These are phyloP conservation scores for Drosophila birchii DNA, from an alignment of 2,888 invertebrate species.

Conservation along the genomic window DNA sequence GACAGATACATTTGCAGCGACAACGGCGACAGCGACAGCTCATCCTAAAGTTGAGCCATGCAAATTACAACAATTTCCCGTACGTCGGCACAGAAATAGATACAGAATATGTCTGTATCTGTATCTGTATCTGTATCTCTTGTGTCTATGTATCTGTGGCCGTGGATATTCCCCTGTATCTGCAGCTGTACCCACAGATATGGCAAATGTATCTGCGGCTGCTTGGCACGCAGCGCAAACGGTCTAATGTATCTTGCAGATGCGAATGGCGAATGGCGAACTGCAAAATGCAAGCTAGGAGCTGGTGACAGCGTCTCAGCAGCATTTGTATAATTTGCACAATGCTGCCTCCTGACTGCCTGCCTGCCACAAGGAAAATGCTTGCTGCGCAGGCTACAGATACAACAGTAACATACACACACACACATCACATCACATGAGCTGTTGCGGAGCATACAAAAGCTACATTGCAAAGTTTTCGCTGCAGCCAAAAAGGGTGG, in stretches of 20 bases:
- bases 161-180: constrained; percentile 27
- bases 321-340: constrained; percentile 66
- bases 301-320: constrained; percentile 50
- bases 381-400: constrained; percentile 66
- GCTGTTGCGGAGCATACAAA: constrained; percentile 30
- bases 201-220: constrained; percentile 22
- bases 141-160: constrained; percentile 21
- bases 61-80: constrained; percentile 74
- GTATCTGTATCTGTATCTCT: constrained; percentile 14
- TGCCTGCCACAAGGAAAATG: constrained; percentile 53
- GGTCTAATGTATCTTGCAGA: constrained; percentile 47
- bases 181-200: constrained; percentile 59
- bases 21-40: constrained; percentile 25
- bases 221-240: constrained; percentile 17
- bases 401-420: constrained; percentile 43
- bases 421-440: constrained; percentile 20
- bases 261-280: constrained; percentile 30
- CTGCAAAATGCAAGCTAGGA: constrained; percentile 1
- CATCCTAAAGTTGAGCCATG: constrained; percentile 53
- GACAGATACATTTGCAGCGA: constrained; percentile 27
- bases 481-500: constrained; percentile 25
- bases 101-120: constrained; percentile 42
- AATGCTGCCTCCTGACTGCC: constrained; percentile 38
- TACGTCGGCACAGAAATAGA: constrained; percentile 67
- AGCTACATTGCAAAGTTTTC: constrained; percentile 51